Conservation (phyloP, 1,140 invertebrate species). For the Daktulosphaira vitifoliae region DNA sequence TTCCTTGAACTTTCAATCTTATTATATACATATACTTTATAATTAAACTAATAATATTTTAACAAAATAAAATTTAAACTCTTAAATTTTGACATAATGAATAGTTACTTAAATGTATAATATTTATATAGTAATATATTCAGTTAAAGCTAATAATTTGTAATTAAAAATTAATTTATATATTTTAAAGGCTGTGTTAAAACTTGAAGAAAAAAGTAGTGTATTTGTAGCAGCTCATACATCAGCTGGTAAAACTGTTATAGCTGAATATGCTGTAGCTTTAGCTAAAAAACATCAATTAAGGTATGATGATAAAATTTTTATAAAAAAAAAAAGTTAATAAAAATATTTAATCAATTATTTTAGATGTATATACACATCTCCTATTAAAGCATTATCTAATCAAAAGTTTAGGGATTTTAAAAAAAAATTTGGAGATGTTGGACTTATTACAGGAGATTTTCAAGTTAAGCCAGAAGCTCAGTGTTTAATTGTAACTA, state of each 20-base stretch:
- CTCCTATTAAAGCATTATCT: conserved; percentile 97
- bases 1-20: no score
- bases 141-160: no score
- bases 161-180: not conserved
- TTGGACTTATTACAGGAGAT: conserved; percentile 92
- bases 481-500: conserved; percentile 97
- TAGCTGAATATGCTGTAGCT: conserved; percentile 97
- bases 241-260: conserved; percentile 97
- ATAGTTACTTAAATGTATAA: no score
- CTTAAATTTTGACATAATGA: no score
- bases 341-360: conserved; percentile 4
- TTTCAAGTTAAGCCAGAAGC: conserved; percentile 91
- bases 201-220: conserved; percentile 85
- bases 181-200: conserved; percentile 76
- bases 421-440: conserved; percentile 81
- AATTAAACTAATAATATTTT: no score
- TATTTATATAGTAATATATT: no score
- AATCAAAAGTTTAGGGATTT: conserved; percentile 99
- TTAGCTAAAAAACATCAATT: conserved; percentile 87
- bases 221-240: conserved; percentile 99
- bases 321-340: not conserved
- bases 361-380: conserved; percentile 91
- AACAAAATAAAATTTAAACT: no score
- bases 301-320: conserved; percentile 48
- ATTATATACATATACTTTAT: no score